Base-by-base conservation (phyloP, 2,113 vertebrate species). In the Heptranchias perlo region DNA sequence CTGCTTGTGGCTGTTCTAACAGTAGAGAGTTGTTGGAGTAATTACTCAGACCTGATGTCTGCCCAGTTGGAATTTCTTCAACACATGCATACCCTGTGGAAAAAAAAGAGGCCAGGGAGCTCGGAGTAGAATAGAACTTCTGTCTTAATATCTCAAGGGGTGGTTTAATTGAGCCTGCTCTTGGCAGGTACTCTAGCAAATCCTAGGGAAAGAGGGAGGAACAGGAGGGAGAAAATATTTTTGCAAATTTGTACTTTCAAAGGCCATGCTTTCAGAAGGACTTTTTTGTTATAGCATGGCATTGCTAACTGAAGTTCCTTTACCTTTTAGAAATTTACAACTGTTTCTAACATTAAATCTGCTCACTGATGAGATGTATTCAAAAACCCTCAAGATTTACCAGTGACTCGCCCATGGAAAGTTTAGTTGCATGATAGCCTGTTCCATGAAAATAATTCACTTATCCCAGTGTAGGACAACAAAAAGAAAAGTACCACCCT, bases 41-140 rank as follows among this genome's bases (percentile, higher is more conserved):
- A 52, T 25, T 95, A 65, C 31, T 16, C 44, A 95, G 94, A 95
- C 64, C 16, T 69, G 44, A 28, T 49, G 47, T 69, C 94, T 95
- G 94, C 65, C 47, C 62, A 73, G 94, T 73, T 52, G 94, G 94
- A 49, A n/a, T 73, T 2, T 62, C 16, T 49, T 67, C 44, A 69
- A 92, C 35, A 7, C 25, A n/a, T 52, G 44, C 39, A 64, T 95
- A 49, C 92, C 93, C 49, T 69, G 44, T 64, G 61, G 21, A 21
- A 52, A 65, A 52, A 65, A 91, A 64, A 95, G 10, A 44, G 44
- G 49, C 64, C 21, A 31, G 94, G 94, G 94, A 95, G 94, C 31
- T 11, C 25, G 11, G 94, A 69, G 25, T 73, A 95, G 94, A 95
- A 95, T 73, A 52, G 94, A 69, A 2, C 64, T 95, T 95, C 65